Percentiles rank a stretch among this genome's conserved stretches.
Conservation (phyloP, 2,113 vertebrate species). For the Microtus montanus region DNA sequence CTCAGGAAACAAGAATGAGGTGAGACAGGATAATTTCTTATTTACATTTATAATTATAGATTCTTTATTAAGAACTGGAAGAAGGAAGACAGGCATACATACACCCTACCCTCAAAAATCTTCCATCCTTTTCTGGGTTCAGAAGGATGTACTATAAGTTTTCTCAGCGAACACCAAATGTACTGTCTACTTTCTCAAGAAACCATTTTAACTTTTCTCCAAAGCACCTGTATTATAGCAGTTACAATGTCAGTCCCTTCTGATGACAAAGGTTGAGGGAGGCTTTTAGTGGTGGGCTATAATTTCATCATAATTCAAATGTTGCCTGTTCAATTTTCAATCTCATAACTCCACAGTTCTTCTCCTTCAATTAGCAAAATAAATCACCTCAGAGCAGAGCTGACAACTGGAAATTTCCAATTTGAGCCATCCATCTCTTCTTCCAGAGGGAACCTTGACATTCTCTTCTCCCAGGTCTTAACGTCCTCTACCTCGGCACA, state of each 20-base stretch:
- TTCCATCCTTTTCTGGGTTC: background rate
- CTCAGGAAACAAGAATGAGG: background rate
- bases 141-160: background rate
- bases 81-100: background rate
- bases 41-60: background rate
- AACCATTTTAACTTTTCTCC: constrained; percentile 48
- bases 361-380: constrained; percentile 77
- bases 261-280: constrained; percentile 64
- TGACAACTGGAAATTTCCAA: constrained; percentile 73
- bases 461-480: constrained; percentile 45
- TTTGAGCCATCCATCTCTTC: constrained; percentile 52
- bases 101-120: background rate
- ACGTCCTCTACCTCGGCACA: constrained; percentile 11
- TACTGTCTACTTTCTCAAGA: background rate
- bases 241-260: constrained; percentile 26
- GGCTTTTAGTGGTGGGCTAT: constrained; percentile 65
- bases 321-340: constrained; percentile 75
- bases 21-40: background rate
- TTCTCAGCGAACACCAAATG: background rate
- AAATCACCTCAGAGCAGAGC: constrained; percentile 56
- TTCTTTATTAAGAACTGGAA: background rate
- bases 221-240: constrained; percentile 31
- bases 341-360: constrained; percentile 68
- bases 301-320: constrained; percentile 77
- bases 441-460: constrained; percentile 51